Percentiles rank a stretch among this genome's conserved stretches.
phyloP scores from a whole-genome alignment of 2,888 invertebrate genomes.

The Drosophila stalkeri region DNA sequence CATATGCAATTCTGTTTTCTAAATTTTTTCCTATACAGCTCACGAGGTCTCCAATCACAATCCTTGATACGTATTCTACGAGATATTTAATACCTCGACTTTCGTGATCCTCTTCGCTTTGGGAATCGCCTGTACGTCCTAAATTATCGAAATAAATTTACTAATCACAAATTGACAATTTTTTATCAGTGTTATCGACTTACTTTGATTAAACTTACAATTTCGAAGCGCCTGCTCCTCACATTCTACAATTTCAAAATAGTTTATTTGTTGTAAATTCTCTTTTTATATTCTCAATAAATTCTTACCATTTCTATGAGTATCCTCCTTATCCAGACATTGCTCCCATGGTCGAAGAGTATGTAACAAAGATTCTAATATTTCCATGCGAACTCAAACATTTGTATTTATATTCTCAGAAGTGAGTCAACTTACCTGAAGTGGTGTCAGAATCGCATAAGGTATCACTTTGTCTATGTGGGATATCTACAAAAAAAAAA shows the following conservation, averaged over 20 bases:
- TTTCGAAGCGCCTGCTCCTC: neutral
- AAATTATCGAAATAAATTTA: neutral
- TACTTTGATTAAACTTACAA: neutral
- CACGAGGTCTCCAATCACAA: neutral
- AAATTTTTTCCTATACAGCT: fast-evolving
- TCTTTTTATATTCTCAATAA: neutral
- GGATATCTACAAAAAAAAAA: too few relatives aligned
- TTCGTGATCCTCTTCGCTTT: neutral
- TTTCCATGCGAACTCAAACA: too few relatives aligned
- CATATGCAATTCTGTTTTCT: fast-evolving
- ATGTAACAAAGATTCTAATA: too few relatives aligned
- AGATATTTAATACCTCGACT: fast-evolving
- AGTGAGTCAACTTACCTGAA: too few relatives aligned
- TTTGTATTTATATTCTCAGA: too few relatives aligned
- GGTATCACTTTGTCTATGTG: too few relatives aligned
- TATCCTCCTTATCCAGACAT: too few relatives aligned
- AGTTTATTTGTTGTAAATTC: neutral
- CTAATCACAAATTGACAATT: neutral
- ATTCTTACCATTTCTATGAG: too few relatives aligned
- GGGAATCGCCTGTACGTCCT: neutral
- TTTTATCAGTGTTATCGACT: neutral
- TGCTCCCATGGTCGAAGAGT: too few relatives aligned
- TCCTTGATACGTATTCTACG: neutral
- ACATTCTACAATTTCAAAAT: neutral
- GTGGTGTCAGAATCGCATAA: too few relatives aligned